A percentile compares a stretch with the other conserved stretches of the same genome.
Evolutionary conservation across 1,140 invertebrate species (phyloP).

Genomic region (Idris sp.): DNA sequence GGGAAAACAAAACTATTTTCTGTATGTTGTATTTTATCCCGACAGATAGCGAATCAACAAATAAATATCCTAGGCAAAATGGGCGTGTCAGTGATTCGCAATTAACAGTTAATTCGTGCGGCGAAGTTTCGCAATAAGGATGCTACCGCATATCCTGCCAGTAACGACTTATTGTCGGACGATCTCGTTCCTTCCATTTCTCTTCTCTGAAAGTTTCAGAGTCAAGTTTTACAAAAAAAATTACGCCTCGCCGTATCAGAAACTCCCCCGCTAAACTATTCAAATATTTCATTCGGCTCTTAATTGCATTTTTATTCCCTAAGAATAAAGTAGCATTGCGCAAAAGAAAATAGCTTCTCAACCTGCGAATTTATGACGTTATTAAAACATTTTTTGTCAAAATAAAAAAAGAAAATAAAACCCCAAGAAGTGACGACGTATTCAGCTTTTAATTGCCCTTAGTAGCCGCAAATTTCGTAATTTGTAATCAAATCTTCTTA

Average conservation of each 20-base stretch:
- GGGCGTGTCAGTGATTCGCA: conserved; percentile 40
- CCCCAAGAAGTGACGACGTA: not conserved
- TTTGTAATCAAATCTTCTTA: too few relatives aligned
- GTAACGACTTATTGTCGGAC: conserved; percentile 45
- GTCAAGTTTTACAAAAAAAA: conserved; percentile 31
- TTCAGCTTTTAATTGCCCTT: not conserved
- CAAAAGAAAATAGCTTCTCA: conserved; percentile 11
- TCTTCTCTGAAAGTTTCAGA: conserved; percentile 31
- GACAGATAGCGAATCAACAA: conserved; percentile 12
- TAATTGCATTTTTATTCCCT: conserved; percentile 45
- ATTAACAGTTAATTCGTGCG: conserved; percentile 49
- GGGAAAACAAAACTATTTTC: conserved; percentile 17
- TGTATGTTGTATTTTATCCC: conserved; percentile 21
- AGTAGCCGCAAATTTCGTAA: conserved; percentile 1
- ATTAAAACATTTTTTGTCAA: conserved; percentile 15
- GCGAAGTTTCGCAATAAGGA: conserved; percentile 47
- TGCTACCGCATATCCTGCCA: conserved; percentile 38
- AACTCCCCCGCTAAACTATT: conserved; percentile 35
- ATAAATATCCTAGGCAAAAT: conserved; percentile 32
- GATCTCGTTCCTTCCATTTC: conserved; percentile 39
- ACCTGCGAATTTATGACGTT: conserved; percentile 23
- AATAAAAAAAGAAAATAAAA: conserved; percentile 2
- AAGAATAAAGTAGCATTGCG: conserved; percentile 21
- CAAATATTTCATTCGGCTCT: conserved; percentile 32
- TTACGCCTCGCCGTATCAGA: conserved; percentile 18